Base-by-base conservation (phyloP, 2,888 invertebrate genomes). In the Zaprionus lineosus region DNA sequence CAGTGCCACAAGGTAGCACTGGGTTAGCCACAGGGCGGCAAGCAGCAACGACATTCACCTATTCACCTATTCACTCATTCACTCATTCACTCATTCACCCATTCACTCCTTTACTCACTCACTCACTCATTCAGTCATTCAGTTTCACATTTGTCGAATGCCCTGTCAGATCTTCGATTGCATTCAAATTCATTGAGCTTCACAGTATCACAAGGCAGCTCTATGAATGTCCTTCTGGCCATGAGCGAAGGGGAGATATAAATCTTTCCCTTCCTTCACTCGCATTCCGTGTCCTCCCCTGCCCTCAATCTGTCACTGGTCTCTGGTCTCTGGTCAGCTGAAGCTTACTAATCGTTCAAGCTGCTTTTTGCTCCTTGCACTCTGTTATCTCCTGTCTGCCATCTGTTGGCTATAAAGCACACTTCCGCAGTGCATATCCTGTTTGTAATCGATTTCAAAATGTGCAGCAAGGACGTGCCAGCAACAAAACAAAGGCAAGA, bases 361-460 rank as follows among this genome's bases (percentile, higher is more conserved):
- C 40, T 36, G 50, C 43, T 6, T 24, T 34, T n/a, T 46, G 40
- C 39, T 36, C 15, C 24, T 31, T 21, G 28, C 50, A 43, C 15
- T 19, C 47, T 48, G 55, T 28, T 41, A 12, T 19, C 16, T 26
- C 26, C 16, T 2, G 15, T 24, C 9, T 6, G 29, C 9, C 18
- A 8, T 4, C 29, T 24, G 36, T 29, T 24, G 56, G 55, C 56
- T 53, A 66, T 76, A 55, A 81, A 76, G 65, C 70, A 65, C 69
- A 63, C 77, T 86, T 81, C 84, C 86, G 84, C 68, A 81, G 57
- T 73, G 81, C 81, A 81, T 86, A 86, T 81, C 81, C 81, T 73
- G 86, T 76, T 76, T 81, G 77, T 86, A 81, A 81, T 81, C 81
- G 81, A 81, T 81, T 81, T 84, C 70, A 52, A 86, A 83, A 86